These are phyloP conservation scores for Platysteira castanea DNA, from an alignment of 2,113 vertebrate species.

Conservation along the genomic window DNA sequence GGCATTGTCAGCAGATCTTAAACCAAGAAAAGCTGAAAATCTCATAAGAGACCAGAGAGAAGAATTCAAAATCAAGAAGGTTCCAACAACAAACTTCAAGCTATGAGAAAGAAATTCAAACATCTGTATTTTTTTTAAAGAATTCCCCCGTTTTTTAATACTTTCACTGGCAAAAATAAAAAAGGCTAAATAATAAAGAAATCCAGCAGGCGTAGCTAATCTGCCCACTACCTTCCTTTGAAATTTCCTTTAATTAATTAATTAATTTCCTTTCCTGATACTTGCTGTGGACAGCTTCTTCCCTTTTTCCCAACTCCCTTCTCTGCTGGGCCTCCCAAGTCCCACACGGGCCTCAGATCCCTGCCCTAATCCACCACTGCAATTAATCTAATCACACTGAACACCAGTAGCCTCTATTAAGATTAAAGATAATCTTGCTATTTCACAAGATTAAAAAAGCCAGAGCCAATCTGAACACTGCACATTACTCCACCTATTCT, in stretches of 20 bases:
- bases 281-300: not conserved
- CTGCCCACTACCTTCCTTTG: not conserved
- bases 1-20: constrained; percentile 48
- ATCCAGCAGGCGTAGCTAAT: not conserved
- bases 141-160: not conserved
- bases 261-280: not conserved
- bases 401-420: not conserved
- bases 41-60: not conserved
- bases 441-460: not conserved
- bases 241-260: not conserved
- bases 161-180: not conserved
- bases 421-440: constrained; percentile 9
- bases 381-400: not conserved
- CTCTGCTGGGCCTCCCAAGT: not conserved
- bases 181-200: not conserved
- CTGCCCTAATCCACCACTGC: not conserved
- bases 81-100: not conserved
- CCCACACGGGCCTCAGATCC: not conserved
- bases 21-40: constrained; percentile 44
- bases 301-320: not conserved
- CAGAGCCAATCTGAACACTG: not conserved
- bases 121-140: not conserved
- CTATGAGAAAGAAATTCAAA: not conserved
- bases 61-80: constrained; percentile 6
- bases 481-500: not conserved